Evolutionary conservation across 2,113 vertebrate species (phyloP).

Genomic region (Chinchilla lanigera): DNA sequence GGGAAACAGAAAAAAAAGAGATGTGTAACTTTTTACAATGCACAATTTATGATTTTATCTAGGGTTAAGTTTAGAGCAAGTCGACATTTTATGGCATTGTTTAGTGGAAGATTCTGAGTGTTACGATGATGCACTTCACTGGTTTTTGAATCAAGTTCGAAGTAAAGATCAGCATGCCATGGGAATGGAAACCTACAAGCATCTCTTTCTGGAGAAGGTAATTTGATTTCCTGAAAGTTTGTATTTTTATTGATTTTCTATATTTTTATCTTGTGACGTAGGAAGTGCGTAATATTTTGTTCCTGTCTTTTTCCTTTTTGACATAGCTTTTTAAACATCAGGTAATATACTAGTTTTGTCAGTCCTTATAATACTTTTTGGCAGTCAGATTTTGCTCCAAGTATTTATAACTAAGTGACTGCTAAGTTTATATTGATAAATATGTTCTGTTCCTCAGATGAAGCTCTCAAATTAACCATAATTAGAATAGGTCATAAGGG

Average conservation of each 20-base stretch:
- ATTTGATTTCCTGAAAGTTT: constrained; percentile 39
- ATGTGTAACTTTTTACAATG: not conserved
- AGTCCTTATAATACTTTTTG: not conserved
- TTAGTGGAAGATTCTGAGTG: constrained; percentile 98
- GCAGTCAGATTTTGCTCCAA: not conserved
- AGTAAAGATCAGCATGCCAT: constrained; percentile 99
- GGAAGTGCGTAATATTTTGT: not conserved
- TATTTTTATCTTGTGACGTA: constrained; percentile 22
- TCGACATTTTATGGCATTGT: constrained; percentile 99
- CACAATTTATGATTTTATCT: constrained; percentile 63
- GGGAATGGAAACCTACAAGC: constrained; percentile 99
- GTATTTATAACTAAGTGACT: not conserved
- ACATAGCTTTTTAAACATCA: not conserved
- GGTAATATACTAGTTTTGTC: not conserved
- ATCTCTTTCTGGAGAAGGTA: constrained; percentile 99
- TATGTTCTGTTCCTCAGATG: not conserved
- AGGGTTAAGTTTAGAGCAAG: constrained; percentile 99
- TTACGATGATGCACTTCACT: constrained; percentile 97
- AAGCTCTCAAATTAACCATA: not conserved
- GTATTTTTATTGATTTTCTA: not conserved
- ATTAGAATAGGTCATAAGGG: not conserved
- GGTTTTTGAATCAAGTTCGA: constrained; percentile 99
- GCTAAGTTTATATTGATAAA: not conserved
- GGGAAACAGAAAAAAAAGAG: not conserved
- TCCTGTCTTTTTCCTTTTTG: not conserved